A percentile compares a stretch with the other conserved stretches of the same genome.
Evolutionary conservation across 1,140 invertebrate genomes (phyloP).

Genomic region (Oryzaephilus surinamensis): DNA sequence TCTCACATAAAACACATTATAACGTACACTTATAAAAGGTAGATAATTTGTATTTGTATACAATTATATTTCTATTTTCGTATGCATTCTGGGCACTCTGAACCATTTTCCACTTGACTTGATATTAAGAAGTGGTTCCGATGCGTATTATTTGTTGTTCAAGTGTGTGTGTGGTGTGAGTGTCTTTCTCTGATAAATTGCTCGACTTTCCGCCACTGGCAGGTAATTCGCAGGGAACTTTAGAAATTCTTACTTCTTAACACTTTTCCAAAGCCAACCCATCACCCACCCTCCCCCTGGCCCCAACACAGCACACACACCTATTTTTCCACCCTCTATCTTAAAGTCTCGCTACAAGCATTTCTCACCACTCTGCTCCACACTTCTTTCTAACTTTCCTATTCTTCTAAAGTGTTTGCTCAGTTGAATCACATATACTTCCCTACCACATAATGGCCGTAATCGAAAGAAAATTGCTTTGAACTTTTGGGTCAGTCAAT

Average conservation of each 20-base stretch:
- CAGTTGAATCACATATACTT: conserved; percentile 27
- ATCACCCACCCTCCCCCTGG: background rate
- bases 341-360: background rate
- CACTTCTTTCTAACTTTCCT: conserved; percentile 13
- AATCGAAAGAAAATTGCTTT: conserved; percentile 30
- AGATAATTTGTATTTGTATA: no score
- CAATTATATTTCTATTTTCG: conserved; percentile 10
- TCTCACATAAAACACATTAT: no score
- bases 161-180: no score
- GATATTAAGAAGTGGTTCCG: conserved; percentile 15
- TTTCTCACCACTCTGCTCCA: background rate
- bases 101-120: conserved; percentile 30
- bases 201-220: conserved; percentile 25
- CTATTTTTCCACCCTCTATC: background rate
- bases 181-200: conserved; percentile 33
- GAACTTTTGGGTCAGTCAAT: conserved; percentile 25
- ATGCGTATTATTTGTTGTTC: no score
- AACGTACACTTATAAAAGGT: no score
- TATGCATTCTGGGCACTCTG: conserved; percentile 17
- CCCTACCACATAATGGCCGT: conserved; percentile 26
- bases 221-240: conserved; percentile 32
- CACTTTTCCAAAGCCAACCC: conserved; percentile 17
- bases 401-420: conserved; percentile 24
- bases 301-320: background rate
- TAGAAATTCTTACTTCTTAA: conserved; percentile 30